Base-by-base conservation (phyloP, 1,140 invertebrate species). In the Drosophila mayri region DNA sequence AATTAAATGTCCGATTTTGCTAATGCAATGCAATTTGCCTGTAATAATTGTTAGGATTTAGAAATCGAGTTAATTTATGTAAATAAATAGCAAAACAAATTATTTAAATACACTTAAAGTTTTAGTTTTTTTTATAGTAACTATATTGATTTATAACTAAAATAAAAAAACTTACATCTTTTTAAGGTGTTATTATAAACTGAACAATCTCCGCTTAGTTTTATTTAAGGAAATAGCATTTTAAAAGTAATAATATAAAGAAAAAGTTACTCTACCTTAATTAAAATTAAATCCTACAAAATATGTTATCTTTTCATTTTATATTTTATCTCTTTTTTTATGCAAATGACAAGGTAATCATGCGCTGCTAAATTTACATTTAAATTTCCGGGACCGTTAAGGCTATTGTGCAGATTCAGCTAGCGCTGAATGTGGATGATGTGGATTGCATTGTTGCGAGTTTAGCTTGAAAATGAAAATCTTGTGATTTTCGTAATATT, bases 361-460 rank as follows among this genome's bases (percentile, higher is more conserved):
- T 16, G 8, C 25, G 22, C 8, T 25, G 14, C 1, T 25, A n/a
- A 25, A 37, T 37, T 16, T 0, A 55, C 1, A 38, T 55, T 55
- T 55, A 1, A 55, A 55, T 38, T 6, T 3, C 20, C 4, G 32
- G 4, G 2, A 54, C 50, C 20, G 35, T 55, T 55, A 22, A 4
- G 22, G 9, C 4, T 7, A 20, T 20, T 25, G 22, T 55, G 52
- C 52, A 55, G 52, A 55, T 11, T 55, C 52, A 55, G 52, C 52
- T 0, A 11, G 14, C 14, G 52, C 52, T 55, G 52, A 55, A 38
- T 54, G 18, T 20, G n/a, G 1, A 7, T 10, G 7, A 4, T 30
- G 50, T 54, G 50, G 32, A 54, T n/a, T 22, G 20, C 8, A 30
- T 30, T 30, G 28, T 30, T 8, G 28, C 6, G 7, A 30, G 6